These are phyloP conservation scores for Chionoecetes opilio DNA, from an alignment of 1,140 invertebrate genomes.

Conservation along the genomic window DNA sequence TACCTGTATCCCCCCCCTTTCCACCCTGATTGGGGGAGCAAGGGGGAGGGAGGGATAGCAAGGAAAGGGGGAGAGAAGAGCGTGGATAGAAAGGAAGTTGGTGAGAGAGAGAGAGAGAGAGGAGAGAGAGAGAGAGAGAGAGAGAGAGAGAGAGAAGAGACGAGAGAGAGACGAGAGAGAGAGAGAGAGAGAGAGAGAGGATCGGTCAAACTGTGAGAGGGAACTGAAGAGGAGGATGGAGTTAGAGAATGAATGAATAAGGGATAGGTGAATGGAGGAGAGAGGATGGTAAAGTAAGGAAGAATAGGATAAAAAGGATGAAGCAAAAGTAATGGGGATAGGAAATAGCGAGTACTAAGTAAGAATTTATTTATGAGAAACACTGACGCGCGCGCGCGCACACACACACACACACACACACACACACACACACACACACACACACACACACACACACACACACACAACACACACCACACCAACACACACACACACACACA, in stretches of 20 bases:
- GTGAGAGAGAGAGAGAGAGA: not conserved
- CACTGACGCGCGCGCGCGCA: too few relatives aligned
- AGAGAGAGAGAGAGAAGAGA: too few relatives aligned
- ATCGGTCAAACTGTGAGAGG: too few relatives aligned
- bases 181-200: too few relatives aligned
- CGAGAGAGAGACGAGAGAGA: too few relatives aligned
- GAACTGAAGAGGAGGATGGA: not conserved
- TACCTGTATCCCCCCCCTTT: not conserved
- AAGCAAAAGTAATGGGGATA: not conserved
- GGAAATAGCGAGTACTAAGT: not conserved
- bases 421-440: conserved; percentile 25
- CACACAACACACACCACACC: not conserved
- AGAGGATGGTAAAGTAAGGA: not conserved
- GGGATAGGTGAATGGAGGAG: not conserved
- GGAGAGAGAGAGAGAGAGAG: too few relatives aligned
- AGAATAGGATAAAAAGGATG: not conserved
- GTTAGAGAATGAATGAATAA: not conserved
- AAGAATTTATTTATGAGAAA: not conserved
- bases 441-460: conserved; percentile 25
- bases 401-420: not conserved
- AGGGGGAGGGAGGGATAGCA: too few relatives aligned
- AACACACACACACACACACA: not conserved
- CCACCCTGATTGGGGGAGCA: not conserved
- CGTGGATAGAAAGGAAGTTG: not conserved
- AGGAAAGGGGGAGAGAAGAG: not conserved